Evolutionary conservation across 1,140 invertebrate genomes (phyloP).

Genomic region (Caenorhabditis tropicalis): DNA sequence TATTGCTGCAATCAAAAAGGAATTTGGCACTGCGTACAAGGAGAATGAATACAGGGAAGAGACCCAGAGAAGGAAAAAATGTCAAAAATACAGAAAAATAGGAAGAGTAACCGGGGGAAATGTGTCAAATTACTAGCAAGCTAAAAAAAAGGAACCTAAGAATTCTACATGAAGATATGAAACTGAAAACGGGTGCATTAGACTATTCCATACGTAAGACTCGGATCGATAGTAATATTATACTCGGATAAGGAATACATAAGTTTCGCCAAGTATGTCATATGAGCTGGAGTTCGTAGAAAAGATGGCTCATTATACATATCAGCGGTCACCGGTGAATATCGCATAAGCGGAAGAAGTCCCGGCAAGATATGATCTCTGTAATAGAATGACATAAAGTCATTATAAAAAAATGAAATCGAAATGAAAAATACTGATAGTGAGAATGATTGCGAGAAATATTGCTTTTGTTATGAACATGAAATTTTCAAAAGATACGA

Average conservation of each 20-base stretch:
- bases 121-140: not conserved
- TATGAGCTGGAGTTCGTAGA: constrained; percentile 82
- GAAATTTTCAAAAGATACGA: too few species aligned
- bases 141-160: not conserved
- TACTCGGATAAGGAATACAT: constrained; percentile 89
- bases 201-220: constrained; percentile 87
- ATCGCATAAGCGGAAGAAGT: constrained; percentile 85
- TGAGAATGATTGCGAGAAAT: too few species aligned
- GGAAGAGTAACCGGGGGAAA: not conserved
- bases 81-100: constrained; percentile 4
- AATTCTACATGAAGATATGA: constrained; percentile 16
- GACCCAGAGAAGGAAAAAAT: not conserved
- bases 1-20: constrained; percentile 13
- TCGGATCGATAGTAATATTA: constrained; percentile 89
- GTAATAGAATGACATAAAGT: constrained; percentile 61
- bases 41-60: not conserved
- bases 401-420: not conserved
- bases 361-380: constrained; percentile 90
- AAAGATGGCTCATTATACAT: constrained; percentile 97
- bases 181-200: constrained; percentile 30
- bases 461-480: too few species aligned
- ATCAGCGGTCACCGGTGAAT: constrained; percentile 83
- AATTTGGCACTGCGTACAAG: not conserved
- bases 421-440: too few species aligned
- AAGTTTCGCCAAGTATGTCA: constrained; percentile 89